Percentiles rank a stretch among this genome's conserved stretches.
Conservation (phyloP, 2,888 invertebrate species). For the Apodemia zela region DNA sequence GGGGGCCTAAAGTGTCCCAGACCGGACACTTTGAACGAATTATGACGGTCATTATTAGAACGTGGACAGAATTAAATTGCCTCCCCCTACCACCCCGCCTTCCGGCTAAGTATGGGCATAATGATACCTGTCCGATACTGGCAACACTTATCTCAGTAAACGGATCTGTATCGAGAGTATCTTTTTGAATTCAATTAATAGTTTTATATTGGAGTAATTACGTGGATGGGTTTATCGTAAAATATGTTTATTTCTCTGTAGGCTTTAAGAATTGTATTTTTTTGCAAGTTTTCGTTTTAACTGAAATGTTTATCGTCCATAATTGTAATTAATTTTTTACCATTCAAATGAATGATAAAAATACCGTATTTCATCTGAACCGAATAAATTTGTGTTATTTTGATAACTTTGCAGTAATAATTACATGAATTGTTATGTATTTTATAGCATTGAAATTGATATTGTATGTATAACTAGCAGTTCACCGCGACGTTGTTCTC, state of each 20-base stretch:
- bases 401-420: too few relatives aligned
- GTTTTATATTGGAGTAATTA: slow-evolving; percentile 6
- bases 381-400: too few relatives aligned
- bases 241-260: background rate
- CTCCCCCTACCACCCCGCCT: slow-evolving; percentile 60
- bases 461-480: too few relatives aligned
- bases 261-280: background rate
- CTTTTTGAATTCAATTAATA: slow-evolving; percentile 32
- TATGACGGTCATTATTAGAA: slow-evolving; percentile 83
- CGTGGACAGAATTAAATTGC: slow-evolving; percentile 83
- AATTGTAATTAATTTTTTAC: too few relatives aligned
- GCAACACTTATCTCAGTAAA: slow-evolving; percentile 59
- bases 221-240: background rate
- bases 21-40: slow-evolving; percentile 83
- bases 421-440: too few relatives aligned
- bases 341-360: too few relatives aligned
- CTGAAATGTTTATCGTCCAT: too few relatives aligned
- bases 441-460: too few relatives aligned
- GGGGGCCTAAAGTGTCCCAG: slow-evolving; percentile 70
- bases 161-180: slow-evolving; percentile 41
- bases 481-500: too few relatives aligned
- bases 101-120: slow-evolving; percentile 76
- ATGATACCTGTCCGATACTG: slow-evolving; percentile 75
- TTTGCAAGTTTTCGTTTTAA: background rate
- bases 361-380: too few relatives aligned